Evolutionary conservation across 2,797 vertebrate species (phyloP), one percentile per base, ranked within the genome.

Genomic region (Geotrypetes seraphini): DNA sequence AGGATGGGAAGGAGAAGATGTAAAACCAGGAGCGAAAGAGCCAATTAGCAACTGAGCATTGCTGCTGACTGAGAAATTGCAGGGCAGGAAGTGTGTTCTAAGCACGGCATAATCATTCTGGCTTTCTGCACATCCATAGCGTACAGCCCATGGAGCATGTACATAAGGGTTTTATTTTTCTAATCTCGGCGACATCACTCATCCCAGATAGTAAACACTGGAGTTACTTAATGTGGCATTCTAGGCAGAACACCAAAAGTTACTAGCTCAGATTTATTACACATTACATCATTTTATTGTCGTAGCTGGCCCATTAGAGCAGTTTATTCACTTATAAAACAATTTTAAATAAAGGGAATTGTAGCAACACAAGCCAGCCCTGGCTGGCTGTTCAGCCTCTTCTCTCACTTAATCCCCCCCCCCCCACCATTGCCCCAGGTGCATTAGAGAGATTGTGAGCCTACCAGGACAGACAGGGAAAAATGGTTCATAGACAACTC

Each of bases 311-410:
- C 71, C 71, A 61, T 31, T 39, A 39, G 47, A 60, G 68, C 72
- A 38, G 66, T 75, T 71, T 63, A 69, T 63, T 50, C 62, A 58
- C 56, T 53, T 58, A 66, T 57, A 35, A 66, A 63, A 48, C 38
- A 30, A 16, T 47, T 53, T 52, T 39, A 51, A 63, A 41, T 7
- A 11, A 63, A 19, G 60, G 39, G 49, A 21, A 12, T 36, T 31
- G 44, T 36, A 52, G 35, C 37, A 49, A 34, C 16, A 46, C 41
- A 31, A 17, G 45, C 44, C 38, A 41, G 33, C 36, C 22, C 37
- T 47, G 37, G 38, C 43, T 46, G 40, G 42, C 28, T 36, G 17
- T 10, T 33, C 13, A 12, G 14, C 45, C 56, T 55, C 41, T 53
- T 71, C 43, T 40, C 22, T 45, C 12, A 27, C 11, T 25, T 37